Conservation (phyloP, 1,140 invertebrate genomes). For the Zaprionus capensis region DNA sequence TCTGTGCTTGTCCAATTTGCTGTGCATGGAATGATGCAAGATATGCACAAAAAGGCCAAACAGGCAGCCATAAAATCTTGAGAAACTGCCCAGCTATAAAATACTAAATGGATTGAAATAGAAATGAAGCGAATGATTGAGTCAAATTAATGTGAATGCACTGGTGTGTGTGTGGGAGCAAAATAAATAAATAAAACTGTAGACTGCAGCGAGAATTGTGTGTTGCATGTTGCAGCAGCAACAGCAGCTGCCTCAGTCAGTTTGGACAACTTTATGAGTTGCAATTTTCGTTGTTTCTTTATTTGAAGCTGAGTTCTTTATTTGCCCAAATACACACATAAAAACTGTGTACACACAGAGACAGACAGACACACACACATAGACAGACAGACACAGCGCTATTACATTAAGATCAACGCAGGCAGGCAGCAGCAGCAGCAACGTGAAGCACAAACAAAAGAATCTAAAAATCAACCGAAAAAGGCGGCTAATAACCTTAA, state of each 20-base stretch:
- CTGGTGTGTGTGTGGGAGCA: conserved; percentile 50
- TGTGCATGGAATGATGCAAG: neutral
- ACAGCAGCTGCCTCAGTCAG: conserved; percentile 46
- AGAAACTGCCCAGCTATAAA: conserved; percentile 10
- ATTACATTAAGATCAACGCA: conserved; percentile 53
- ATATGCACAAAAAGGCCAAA: conserved; percentile 20
- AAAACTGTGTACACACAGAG: conserved; percentile 6
- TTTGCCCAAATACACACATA: conserved; percentile 20
- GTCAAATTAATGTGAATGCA: conserved; percentile 55
- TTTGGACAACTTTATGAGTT: conserved; percentile 63
- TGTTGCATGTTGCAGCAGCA: conserved; percentile 26
- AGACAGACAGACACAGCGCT: conserved; percentile 2
- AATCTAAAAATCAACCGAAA: conserved; percentile 50
- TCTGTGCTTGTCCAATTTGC: no score
- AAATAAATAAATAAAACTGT: conserved; percentile 59
- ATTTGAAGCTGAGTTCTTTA: conserved; percentile 21
- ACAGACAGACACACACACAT: conserved; percentile 15
- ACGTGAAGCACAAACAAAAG: conserved; percentile 43
- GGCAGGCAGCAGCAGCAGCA: conserved; percentile 10
- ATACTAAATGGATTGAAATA: conserved; percentile 2
- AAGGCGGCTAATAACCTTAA: conserved; percentile 61
- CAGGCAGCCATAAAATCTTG: neutral
- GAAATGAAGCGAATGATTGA: conserved; percentile 9
- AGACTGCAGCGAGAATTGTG: conserved; percentile 13
- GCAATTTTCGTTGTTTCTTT: conserved; percentile 41